phyloP scores from a whole-genome alignment of 2,113 vertebrate species.

The Eupsittula cactorum region DNA sequence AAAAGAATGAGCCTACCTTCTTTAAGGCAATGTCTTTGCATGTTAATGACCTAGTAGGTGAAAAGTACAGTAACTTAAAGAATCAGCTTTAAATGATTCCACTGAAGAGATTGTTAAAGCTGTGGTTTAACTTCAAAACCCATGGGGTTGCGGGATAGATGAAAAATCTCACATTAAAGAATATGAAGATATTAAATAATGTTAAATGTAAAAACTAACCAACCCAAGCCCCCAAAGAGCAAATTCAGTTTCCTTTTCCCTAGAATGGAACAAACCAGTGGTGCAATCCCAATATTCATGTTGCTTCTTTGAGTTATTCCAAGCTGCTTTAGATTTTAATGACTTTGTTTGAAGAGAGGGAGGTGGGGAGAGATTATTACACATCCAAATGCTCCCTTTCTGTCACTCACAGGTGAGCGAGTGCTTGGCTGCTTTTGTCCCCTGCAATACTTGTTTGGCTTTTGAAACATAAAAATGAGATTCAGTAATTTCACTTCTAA shows the following conservation, averaged over 20 bases:
- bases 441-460: background rate
- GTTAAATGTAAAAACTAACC: background rate
- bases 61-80: background rate
- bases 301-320: background rate
- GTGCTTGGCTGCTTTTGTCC: slow-evolving; percentile 1
- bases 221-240: background rate
- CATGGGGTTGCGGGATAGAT: rapidly evolving
- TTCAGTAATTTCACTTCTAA: slow-evolving; percentile 27
- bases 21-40: background rate
- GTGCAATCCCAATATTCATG: background rate
- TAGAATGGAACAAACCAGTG: background rate
- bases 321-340: background rate
- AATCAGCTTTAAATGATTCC: background rate
- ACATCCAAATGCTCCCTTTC: background rate
- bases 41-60: background rate
- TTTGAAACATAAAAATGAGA: slow-evolving; percentile 8
- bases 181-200: background rate
- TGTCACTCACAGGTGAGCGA: background rate
- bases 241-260: background rate
- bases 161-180: background rate
- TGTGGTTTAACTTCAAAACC: background rate
- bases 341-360: background rate
- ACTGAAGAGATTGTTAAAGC: background rate
- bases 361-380: background rate
- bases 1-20: background rate